Evolutionary conservation across 2,888 invertebrate species (phyloP).

Genomic region (Scaptomyza tumidula): DNA sequence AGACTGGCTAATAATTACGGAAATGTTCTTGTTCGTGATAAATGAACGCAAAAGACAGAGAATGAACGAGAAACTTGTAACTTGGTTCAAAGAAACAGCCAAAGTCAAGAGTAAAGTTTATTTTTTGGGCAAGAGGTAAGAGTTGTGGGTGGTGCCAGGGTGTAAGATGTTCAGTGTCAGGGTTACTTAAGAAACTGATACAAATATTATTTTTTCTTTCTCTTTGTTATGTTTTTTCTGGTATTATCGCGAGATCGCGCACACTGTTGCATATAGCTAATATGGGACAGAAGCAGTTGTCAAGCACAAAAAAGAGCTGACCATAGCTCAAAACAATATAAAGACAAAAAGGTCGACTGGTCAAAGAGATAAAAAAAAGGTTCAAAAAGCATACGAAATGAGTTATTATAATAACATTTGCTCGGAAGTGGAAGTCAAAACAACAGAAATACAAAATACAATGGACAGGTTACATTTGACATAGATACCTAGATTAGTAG

Average conservation of each 20-base stretch:
- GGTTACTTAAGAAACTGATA: not conserved
- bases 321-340: conserved; percentile 19
- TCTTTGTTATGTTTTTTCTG: not conserved
- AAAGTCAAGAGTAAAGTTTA: not conserved
- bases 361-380: conserved; percentile 27
- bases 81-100: not conserved
- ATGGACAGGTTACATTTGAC: conserved; percentile 20
- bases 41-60: not conserved
- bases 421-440: conserved; percentile 12
- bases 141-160: not conserved
- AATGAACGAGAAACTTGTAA: not conserved
- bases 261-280: conserved; percentile 3
- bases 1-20: not conserved
- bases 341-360: conserved; percentile 23
- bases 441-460: not conserved
- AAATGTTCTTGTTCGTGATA: not conserved
- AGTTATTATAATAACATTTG: conserved; percentile 10
- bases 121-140: not conserved
- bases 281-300: conserved; percentile 2
- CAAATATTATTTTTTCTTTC: not conserved
- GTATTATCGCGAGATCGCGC: conserved; percentile 20
- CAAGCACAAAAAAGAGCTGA: conserved; percentile 15
- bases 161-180: not conserved
- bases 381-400: conserved; percentile 18
- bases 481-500: not conserved